Evolutionary conservation across 2,113 vertebrate species (phyloP), one percentile per base, ranked within the genome.

Genomic region (Trinectes maculatus): DNA sequence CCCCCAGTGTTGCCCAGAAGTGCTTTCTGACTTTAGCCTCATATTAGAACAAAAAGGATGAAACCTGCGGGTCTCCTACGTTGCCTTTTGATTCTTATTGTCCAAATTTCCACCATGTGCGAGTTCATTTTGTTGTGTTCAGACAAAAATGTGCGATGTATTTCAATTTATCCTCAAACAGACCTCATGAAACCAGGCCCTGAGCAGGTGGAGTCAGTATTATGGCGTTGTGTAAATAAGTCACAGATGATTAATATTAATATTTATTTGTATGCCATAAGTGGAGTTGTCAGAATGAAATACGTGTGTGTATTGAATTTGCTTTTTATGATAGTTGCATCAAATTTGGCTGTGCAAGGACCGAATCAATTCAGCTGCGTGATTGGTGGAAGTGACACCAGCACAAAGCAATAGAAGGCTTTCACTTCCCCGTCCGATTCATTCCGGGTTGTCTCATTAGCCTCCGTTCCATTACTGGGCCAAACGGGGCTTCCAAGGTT

Each of bases 391-490:
- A 79, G 71, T 79, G 82, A 85, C 82, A 88, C 51, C n/a, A 36
- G 44, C 58, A 18, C 60, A 46, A 55, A 66, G 59, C 57, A 58
- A 78, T 43, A 58, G 47, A 78, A 68, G 8, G 8, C 60, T 55
- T 68, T 46, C 48, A 29, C 71, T 77, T 68, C 42, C 34, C 36
- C 55, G 39, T 71, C 42, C 76, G 56, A 73, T 88, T 66, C 79
- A 63, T 84, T 77, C 73, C 33, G 12, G 48, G 47, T 76, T 74
- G 83, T 87, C 66, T 83, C 79, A 84, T 88, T 84, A 87, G 79
- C 64, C 69, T 63, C 81, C 71, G 73, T 81, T 80, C 64, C 70
- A 79, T 84, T 81, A 80, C 55, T n/a, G 63, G 74, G 58, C 77
- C 71, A 77, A 83, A 82, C 51, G 61, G 58, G 61, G 66, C 85